Evolutionary conservation across 1,140 invertebrate species (phyloP).

Genomic region (Musca domestica): DNA sequence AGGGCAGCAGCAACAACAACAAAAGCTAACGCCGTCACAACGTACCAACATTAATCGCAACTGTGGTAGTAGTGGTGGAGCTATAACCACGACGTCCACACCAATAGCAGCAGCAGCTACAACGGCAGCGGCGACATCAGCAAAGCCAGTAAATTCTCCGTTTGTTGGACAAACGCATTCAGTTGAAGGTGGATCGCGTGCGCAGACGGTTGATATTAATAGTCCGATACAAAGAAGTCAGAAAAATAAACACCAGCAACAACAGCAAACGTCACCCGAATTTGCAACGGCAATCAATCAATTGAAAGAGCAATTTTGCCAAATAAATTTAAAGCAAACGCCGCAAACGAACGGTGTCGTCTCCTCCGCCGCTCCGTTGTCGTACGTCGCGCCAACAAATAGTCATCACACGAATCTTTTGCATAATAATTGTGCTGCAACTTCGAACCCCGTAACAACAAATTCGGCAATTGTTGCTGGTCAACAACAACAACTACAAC

Average conservation of each 20-base stretch:
- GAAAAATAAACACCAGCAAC: constrained; percentile 3
- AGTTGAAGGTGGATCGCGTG: constrained; percentile 49
- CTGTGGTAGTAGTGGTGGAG: constrained; percentile 9
- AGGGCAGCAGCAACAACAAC: constrained; percentile 7
- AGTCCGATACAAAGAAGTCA: constrained; percentile 2
- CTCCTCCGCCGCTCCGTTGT: not conserved
- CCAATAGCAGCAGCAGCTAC: not conserved
- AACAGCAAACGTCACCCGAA: constrained; percentile 3
- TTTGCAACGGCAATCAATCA: not conserved
- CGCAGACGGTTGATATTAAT: constrained; percentile 29
- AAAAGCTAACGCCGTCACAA: not conserved
- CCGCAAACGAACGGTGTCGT: constrained; percentile 3
- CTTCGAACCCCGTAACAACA: not conserved
- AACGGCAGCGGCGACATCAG: not conserved
- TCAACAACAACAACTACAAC: constrained; percentile 33
- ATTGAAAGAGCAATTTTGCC: constrained; percentile 11
- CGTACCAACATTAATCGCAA: not conserved
- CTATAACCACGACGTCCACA: not conserved
- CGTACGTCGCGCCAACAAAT: not conserved
- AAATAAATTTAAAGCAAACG: constrained; percentile 6
- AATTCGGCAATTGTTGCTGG: constrained; percentile 3
- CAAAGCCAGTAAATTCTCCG: constrained; percentile 24
- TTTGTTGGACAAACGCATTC: constrained; percentile 30
- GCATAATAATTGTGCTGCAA: too few species aligned
- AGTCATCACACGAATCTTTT: not conserved